A percentile compares a stretch with the other conserved stretches of the same genome.
phyloP scores from a whole-genome alignment of 30 jellyfish, hydroid and myxozoan species.

The Hydractinia symbiolongicarpus region DNA sequence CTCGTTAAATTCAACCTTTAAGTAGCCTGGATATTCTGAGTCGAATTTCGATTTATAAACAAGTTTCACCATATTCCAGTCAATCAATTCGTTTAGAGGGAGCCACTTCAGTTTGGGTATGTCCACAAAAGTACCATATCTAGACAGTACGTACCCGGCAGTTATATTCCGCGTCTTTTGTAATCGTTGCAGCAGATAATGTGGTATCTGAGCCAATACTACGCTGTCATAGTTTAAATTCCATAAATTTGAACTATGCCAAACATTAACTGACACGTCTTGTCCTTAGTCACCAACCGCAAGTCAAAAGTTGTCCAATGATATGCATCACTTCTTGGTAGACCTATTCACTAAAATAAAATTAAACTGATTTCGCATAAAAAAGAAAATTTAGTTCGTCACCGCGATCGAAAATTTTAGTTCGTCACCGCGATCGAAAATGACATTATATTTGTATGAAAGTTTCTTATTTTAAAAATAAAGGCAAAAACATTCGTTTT shows the following conservation, averaged over 20 bases:
- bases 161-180: slow-evolving; percentile 1
- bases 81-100: background rate
- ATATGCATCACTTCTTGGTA: no score
- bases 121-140: background rate
- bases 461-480: no score
- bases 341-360: no score
- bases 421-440: no score
- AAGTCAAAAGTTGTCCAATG: no score
- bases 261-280: no score
- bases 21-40: background rate
- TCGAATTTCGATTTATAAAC: slow-evolving; percentile 12
- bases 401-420: no score
- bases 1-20: background rate
- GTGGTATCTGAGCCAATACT: slow-evolving; percentile 9
- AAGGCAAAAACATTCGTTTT: no score
- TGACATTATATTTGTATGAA: no score
- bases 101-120: slow-evolving; percentile 1
- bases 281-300: no score
- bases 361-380: no score
- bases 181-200: slow-evolving; percentile 11
- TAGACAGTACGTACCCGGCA: slow-evolving; percentile 19
- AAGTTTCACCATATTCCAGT: slow-evolving; percentile 7
- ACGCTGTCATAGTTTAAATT: background rate
- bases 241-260: background rate
- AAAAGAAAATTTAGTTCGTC: no score